Base-by-base conservation (phyloP, 2,113 vertebrate species). In the Sebastes fasciatus region DNA sequence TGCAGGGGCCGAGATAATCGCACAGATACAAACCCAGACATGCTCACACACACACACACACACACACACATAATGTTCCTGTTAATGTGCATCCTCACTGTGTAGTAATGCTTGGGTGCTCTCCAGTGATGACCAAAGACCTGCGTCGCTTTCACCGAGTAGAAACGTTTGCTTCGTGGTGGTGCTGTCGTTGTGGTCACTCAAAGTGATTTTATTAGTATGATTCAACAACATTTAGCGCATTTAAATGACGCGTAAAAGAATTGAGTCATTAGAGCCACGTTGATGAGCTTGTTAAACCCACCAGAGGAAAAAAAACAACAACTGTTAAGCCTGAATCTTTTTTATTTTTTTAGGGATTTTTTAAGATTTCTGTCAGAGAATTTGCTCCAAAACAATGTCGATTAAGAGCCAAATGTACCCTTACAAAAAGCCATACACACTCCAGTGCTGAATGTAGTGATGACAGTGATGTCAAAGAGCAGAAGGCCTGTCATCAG, bases 71-170 rank as follows among this genome's bases (percentile, higher is more conserved):
- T 48, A 76, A 16, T 61, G 73, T 91, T 91, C 72, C 73, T 89
- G 75, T 79, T 90, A 80, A 89, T 88, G 86, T 93, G 88, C 86
- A 91, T 92, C 76, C 64, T 92, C 82, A 57, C 84, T 88, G 86
- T 85, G 88, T 80, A 74, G 92, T 93, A 93, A 93, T 92, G 84
- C 58, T 88, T 94, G 93, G 93, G 65, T 73, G 63, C 54, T 45
- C 42, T 93, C 92, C 91, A 94, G 80, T 46, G 85, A 94, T 94
- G 93, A 95, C 92, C 83, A 68, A 92, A 92, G 88, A 81, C 82
- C 80, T 49, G 73, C 68, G 58, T 89, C n/a, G 69, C 74, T 83
- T 68, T 67, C 46, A 19, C 72, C 48, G 43, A 82, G 74, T 26
- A 77, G 77, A 85, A 83, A 83, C 57, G 62, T 85, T 84, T 79